Conservation (phyloP, 2,113 vertebrate genomes). For the Atractosteus spatula region DNA sequence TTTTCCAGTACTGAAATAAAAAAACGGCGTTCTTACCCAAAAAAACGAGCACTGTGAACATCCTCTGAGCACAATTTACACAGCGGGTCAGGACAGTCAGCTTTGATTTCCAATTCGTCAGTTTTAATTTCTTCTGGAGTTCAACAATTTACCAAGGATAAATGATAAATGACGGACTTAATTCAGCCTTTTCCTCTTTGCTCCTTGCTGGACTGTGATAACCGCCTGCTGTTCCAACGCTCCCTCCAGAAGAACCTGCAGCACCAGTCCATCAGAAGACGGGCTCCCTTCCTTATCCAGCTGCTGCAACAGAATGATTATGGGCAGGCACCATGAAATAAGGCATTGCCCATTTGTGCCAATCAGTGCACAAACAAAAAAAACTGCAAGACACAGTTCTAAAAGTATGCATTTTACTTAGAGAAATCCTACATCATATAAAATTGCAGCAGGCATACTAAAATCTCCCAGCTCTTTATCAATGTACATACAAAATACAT, state of each 20-base stretch:
- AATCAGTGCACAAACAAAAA: background rate
- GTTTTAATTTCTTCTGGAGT: too few species aligned
- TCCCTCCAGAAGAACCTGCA: background rate
- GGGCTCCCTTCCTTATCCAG: background rate
- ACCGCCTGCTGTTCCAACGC: background rate
- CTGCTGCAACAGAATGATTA: background rate
- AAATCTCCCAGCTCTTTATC: constrained; percentile 12
- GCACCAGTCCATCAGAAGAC: background rate
- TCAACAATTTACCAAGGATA: too few species aligned
- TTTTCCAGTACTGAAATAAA: too few species aligned
- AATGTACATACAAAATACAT: constrained; percentile 45
- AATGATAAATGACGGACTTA: too few species aligned
- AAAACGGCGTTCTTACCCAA: too few species aligned
- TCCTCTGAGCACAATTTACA: too few species aligned
- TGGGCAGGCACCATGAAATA: background rate
- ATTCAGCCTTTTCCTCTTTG: too few species aligned
- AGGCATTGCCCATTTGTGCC: background rate
- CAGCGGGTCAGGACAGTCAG: too few species aligned
- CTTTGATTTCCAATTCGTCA: too few species aligned
- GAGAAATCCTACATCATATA: constrained; percentile 33
- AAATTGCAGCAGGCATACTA: constrained; percentile 29
- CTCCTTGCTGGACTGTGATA: too few species aligned
- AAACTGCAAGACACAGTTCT: background rate
- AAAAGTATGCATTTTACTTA: constrained; percentile 35
- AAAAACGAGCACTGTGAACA: too few species aligned